Percentiles rank a stretch among this genome's conserved stretches.
Conservation (phyloP, 2,113 vertebrate species). For the Podocnemis expansa region DNA sequence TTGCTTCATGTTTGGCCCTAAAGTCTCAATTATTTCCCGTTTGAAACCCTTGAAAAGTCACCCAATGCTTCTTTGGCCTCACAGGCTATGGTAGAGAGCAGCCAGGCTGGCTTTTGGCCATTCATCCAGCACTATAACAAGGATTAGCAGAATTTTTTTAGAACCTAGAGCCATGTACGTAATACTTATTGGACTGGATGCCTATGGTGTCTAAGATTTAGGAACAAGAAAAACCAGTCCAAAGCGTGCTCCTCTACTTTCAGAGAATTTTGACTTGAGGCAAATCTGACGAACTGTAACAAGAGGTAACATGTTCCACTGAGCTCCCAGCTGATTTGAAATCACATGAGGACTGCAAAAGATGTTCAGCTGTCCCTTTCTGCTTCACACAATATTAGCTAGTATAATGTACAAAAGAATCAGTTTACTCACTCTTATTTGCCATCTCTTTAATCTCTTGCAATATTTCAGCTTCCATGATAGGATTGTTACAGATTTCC, state of each 20-base stretch:
- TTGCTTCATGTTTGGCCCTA: background rate
- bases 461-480: conserved; percentile 92
- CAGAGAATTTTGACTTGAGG: background rate
- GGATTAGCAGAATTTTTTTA: background rate
- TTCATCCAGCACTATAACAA: background rate
- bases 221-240: background rate
- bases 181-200: background rate
- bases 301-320: background rate
- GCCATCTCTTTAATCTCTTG: conserved; percentile 90
- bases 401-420: background rate
- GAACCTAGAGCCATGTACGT: background rate
- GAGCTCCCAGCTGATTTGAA: background rate
- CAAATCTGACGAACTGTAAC: background rate
- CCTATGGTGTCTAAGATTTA: background rate
- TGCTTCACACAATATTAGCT: background rate
- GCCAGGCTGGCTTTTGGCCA: background rate
- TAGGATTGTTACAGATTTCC: conserved; percentile 92
- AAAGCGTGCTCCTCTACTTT: background rate
- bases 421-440: conserved; percentile 86
- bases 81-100: background rate
- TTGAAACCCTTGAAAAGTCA: background rate
- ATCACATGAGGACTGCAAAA: background rate
- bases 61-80: background rate
- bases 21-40: background rate
- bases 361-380: background rate